These are phyloP conservation scores for Anthonomus grandis DNA, from an alignment of 1,140 invertebrate species.

Conservation along the genomic window DNA sequence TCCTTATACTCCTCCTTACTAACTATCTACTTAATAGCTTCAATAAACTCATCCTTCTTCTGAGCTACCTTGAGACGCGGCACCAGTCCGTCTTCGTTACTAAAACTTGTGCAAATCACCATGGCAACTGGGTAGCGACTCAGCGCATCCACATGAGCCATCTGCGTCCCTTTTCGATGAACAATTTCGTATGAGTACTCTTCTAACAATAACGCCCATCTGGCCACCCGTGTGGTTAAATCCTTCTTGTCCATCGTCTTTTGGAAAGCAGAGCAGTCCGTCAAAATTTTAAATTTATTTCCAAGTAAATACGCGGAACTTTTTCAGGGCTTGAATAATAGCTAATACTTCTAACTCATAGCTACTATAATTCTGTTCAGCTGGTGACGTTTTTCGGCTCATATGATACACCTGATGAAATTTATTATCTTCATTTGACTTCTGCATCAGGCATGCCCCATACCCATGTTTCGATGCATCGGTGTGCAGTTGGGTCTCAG, in stretches of 20 bases:
- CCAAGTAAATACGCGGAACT: conserved; percentile 53
- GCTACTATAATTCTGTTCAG: not conserved
- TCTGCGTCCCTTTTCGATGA: too few species aligned
- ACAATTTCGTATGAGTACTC: too few species aligned
- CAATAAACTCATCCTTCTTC: too few species aligned
- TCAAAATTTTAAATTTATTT: conserved; percentile 50
- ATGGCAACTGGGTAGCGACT: too few species aligned
- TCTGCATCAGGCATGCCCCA: conserved; percentile 43
- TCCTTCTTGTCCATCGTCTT: conserved; percentile 36
- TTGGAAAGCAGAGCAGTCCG: conserved; percentile 41
- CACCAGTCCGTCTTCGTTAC: too few species aligned
- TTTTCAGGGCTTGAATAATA: conserved; percentile 51
- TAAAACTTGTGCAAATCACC: too few species aligned
- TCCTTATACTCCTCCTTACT: too few species aligned
- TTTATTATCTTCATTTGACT: conserved; percentile 33
- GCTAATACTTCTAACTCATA: conserved; percentile 51
- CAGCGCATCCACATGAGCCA: too few species aligned
- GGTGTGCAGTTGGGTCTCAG: conserved; percentile 36
- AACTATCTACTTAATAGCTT: too few species aligned
- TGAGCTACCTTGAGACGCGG: too few species aligned
- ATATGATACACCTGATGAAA: conserved; percentile 47
- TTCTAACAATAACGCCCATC: too few species aligned
- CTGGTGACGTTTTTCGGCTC: conserved; percentile 3
- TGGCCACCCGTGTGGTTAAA: too few species aligned
- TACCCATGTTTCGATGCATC: conserved; percentile 37